Evolutionary conservation across 37 sponge, comb jelly and placozoan species (phyloP), one percentile per base, ranked within the genome.

Genomic region (Spongilla lacustris): DNA sequence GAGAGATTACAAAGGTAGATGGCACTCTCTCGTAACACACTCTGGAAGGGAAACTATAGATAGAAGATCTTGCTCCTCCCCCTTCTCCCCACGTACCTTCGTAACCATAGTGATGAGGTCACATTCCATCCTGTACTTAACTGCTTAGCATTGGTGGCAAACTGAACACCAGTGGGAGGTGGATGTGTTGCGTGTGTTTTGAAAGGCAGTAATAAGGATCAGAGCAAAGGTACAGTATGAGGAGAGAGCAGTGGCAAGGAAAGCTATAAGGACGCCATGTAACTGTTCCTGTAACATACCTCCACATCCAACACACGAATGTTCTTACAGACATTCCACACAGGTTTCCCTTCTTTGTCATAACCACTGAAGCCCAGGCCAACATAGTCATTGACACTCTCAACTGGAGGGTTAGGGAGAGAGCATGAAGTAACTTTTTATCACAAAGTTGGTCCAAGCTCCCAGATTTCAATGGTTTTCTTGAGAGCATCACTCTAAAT

Each of bases 331-430:
- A 89, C 58, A 68, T 89, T 77, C 97, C 97, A 96, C 74, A 89
- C 73, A 24, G 92, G 85, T 13, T 82, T 73, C 5, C 92, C 92
- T 4, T 74, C 28, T 4, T 84, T 78, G 75, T 96, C 86, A 71
- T 92, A 91, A 29, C 94, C 97, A 75, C 76, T 79, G 88, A 94
- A 94, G 13, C 97, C 97, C 34, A 96, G 76, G 22, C 97, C 97
- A 67, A 91, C 82, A 13, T 79, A 48, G 67, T 96, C 93, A 37
- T 74, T 82, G 35, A 89, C 67, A 77, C 90, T 84, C 34, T 96
- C 97, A 24, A 81, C 92, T 69, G 19, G 91, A 91, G 9, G 37
- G n/a, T n/a, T n/a, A 33, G 67, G 88, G 89, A 58, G 71, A 74
- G 68, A 90, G n/a, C n/a, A n/a, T n/a, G n/a, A 86, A 58, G 14